Evolutionary conservation across 2,113 vertebrate genomes (phyloP).

Genomic region (Perca flavescens): DNA sequence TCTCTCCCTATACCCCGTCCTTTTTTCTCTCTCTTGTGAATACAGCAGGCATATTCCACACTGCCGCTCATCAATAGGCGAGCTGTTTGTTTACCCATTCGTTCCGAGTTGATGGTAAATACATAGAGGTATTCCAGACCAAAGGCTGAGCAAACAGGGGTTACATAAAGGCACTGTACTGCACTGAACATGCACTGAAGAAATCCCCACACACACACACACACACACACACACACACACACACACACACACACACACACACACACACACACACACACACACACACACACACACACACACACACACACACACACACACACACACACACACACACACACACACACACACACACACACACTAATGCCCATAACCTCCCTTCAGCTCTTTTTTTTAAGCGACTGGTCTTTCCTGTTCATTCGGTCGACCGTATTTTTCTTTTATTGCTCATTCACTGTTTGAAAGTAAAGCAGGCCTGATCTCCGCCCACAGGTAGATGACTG

Average conservation of each 20-base stretch:
- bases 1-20: slow-evolving; percentile 47
- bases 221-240: slow-evolving; percentile 12
- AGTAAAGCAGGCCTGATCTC: slow-evolving; percentile 47
- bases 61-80: slow-evolving; percentile 79
- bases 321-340: slow-evolving; percentile 10
- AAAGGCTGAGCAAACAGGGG: slow-evolving; percentile 82
- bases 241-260: slow-evolving; percentile 17
- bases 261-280: too few species aligned
- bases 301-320: slow-evolving; percentile 2
- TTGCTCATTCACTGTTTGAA: slow-evolving; percentile 47
- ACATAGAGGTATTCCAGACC: slow-evolving; percentile 72
- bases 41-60: slow-evolving; percentile 77
- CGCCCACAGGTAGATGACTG: slow-evolving; percentile 34
- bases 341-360: slow-evolving; percentile 11
- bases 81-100: slow-evolving; percentile 85
- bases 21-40: slow-evolving; percentile 62
- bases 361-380: not conserved
- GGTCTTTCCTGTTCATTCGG: slow-evolving; percentile 51
- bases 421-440: slow-evolving; percentile 18
- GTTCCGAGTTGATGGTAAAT: slow-evolving; percentile 80
- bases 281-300: slow-evolving; percentile 14
- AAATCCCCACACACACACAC: slow-evolving; percentile 27
- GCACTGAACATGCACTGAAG: slow-evolving; percentile 18
- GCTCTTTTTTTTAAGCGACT: slow-evolving; percentile 20
- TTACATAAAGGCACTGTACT: slow-evolving; percentile 81